A percentile compares a stretch with the other conserved stretches of the same genome.
phyloP scores from a whole-genome alignment of 1,140 invertebrate genomes.

The Drosophila teissieri region DNA sequence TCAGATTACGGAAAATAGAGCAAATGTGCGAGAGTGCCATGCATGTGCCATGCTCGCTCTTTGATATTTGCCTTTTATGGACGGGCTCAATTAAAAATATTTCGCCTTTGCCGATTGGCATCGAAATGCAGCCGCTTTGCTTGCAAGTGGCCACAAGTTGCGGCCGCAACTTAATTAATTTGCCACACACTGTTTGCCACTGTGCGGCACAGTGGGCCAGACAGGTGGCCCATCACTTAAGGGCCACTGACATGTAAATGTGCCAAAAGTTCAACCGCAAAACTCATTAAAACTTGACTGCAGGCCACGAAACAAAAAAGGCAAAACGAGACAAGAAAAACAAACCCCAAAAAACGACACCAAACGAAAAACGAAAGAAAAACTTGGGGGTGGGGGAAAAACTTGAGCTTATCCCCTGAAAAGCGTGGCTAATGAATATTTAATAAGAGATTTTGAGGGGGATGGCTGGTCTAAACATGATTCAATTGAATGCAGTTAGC shows the following conservation, averaged over 20 bases:
- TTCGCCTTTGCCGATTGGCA: conserved; percentile 57
- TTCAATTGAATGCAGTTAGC: conserved; percentile 72
- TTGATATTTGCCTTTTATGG: conserved; percentile 72
- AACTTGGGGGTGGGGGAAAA: conserved; percentile 4
- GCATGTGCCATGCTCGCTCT: conserved; percentile 40
- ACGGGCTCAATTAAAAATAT: conserved; percentile 74
- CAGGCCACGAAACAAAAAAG: conserved; percentile 26
- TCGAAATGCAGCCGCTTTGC: conserved; percentile 51
- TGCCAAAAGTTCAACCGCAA: conserved; percentile 79
- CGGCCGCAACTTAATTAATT: conserved; percentile 70
- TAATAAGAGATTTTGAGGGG: conserved; percentile 57
- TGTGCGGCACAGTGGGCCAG: conserved; percentile 21
- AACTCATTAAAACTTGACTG: conserved; percentile 59
- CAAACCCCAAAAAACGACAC: conserved; percentile 24
- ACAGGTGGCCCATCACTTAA: conserved; percentile 75
- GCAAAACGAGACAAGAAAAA: conserved; percentile 23
- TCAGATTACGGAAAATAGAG: conserved; percentile 69
- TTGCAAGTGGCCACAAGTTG: conserved; percentile 31
- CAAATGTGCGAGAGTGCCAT: conserved; percentile 30
- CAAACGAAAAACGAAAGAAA: conserved; percentile 24
- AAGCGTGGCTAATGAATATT: conserved; percentile 75
- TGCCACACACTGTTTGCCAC: conserved; percentile 37
- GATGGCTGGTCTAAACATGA: conserved; percentile 53
- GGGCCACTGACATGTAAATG: conserved; percentile 80
- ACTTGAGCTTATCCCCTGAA: conserved; percentile 33